Base-by-base conservation (phyloP, 2,888 invertebrate species). In the Caenorhabditis zanzibari region DNA sequence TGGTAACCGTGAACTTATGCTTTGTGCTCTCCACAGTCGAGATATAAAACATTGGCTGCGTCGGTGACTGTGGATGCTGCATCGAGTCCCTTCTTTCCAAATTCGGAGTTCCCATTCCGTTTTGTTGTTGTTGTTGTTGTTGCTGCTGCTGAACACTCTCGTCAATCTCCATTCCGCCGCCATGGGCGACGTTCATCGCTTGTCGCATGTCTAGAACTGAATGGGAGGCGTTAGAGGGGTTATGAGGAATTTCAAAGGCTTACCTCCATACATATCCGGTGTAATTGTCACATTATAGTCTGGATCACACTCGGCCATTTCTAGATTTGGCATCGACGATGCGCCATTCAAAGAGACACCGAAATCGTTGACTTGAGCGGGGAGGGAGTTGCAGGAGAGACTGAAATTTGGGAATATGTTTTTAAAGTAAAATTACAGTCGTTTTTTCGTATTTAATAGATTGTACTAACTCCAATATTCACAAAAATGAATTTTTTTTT, bases 231-330 rank as follows among this genome's bases (percentile, higher is more conserved):
- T n/a, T n/a, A n/a, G n/a, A n/a, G n/a, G n/a, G n/a, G n/a, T n/a
- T n/a, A n/a, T n/a, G n/a, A n/a, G n/a, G n/a, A n/a, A n/a, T n/a
- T n/a, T n/a, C n/a, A n/a, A n/a, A n/a, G n/a, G n/a, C 86, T 84
- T 79, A 72, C 90, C 90, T 49, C 86, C 82, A 73, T 88, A 88
- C 88, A 89, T 91, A 32, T 90, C 90, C 26, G 90, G 90, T 9
- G 91, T 91, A 19, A 91, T 88, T 3, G 91, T 91, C 66, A 90
- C 83, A 76, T 91, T 91, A 73, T 91, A 91, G 59, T 91, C 91
- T 6, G 91, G 90, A 69, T 91, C 91, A 19, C 89, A 89, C 56
- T 90, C 86, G 5, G 56, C 64, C 85, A 88, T 84, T 26, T 86
- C 88, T 5, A 89, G 74, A 59, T 89, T 89, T 24, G 89, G 89